These are phyloP conservation scores for Meriones unguiculatus DNA, from an alignment of 2,113 vertebrate genomes.

Conservation along the genomic window DNA sequence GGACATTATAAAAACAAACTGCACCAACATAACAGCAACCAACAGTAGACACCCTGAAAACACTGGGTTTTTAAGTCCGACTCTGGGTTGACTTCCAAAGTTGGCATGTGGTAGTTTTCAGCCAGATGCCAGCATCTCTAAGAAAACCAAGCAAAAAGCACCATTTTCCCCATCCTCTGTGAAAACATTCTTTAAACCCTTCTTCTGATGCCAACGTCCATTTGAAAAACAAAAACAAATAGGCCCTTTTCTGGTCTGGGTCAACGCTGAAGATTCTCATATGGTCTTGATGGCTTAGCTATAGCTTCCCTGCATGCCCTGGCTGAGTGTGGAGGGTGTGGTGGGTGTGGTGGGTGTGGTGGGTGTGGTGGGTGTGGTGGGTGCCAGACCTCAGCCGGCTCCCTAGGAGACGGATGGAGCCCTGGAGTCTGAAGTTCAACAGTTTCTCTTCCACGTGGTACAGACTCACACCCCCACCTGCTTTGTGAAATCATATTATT, in stretches of 20 bases:
- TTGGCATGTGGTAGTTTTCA: conserved; percentile 77
- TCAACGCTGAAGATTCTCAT: conserved; percentile 82
- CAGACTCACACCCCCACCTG: conserved; percentile 83
- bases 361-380: conserved; percentile 1
- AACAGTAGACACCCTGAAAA: conserved; percentile 12
- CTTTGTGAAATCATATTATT: conserved; percentile 90
- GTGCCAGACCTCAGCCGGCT: conserved; percentile 78
- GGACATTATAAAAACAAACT: neutral
- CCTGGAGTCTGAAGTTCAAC: conserved; percentile 82
- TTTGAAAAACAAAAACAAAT: conserved; percentile 57
- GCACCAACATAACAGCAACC: conserved; percentile 13
- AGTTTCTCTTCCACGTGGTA: conserved; percentile 73
- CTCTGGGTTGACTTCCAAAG: conserved; percentile 79
- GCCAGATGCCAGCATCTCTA: conserved; percentile 74
- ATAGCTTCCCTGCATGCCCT: conserved; percentile 87
- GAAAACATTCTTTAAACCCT: conserved; percentile 48
- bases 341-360: conserved; percentile 82
- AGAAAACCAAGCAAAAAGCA: conserved; percentile 76
- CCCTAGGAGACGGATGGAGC: conserved; percentile 81
- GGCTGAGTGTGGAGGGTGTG: conserved; percentile 85
- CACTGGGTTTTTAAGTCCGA: conserved; percentile 78
- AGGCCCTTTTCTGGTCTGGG: conserved; percentile 83
- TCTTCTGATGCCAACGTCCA: conserved; percentile 44
- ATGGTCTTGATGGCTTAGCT: conserved; percentile 84
- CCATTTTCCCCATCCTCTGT: conserved; percentile 56